Percentiles rank a stretch among this genome's conserved stretches.
phyloP scores from a whole-genome alignment of 2,888 invertebrate species.

The Selenia dentaria region DNA sequence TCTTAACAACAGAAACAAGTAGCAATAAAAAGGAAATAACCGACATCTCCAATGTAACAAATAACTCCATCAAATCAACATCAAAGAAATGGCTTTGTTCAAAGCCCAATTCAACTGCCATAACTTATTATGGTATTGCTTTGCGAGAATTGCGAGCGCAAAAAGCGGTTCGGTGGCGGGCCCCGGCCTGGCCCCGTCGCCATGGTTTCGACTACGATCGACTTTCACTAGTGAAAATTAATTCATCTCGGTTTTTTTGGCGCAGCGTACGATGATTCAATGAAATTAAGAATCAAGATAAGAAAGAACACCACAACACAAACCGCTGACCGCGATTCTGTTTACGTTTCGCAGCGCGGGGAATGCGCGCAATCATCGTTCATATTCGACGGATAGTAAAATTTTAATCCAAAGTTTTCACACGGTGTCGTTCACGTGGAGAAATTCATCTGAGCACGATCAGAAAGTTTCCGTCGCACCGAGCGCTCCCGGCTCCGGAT shows the following conservation, averaged over 20 bases:
- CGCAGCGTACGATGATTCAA: constrained; percentile 30
- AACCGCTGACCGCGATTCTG: constrained; percentile 22
- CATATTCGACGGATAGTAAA: constrained; percentile 24
- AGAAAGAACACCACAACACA: constrained; percentile 12
- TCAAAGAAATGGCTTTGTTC: constrained; percentile 38
- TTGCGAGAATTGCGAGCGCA: constrained; percentile 21
- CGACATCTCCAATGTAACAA: constrained; percentile 28
- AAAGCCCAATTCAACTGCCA: constrained; percentile 36
- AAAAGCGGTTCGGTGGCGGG: constrained; percentile 16
- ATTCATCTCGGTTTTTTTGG: constrained; percentile 30
- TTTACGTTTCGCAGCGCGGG: constrained; percentile 25
- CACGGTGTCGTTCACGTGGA: constrained; percentile 10
- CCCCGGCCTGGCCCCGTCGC: constrained; percentile 12
- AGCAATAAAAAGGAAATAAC: constrained; percentile 25
- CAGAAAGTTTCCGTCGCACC: constrained; percentile 22
- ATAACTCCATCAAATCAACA: constrained; percentile 35
- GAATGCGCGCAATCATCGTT: constrained; percentile 21
- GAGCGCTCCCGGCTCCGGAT: constrained; percentile 12
- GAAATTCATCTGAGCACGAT: constrained; percentile 13
- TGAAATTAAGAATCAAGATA: constrained; percentile 31
- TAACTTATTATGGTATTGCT: constrained; percentile 36
- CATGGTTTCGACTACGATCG: constrained; percentile 23
- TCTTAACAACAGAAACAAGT: constrained; percentile 10
- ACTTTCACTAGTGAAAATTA: constrained; percentile 33
- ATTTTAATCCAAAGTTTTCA: constrained; percentile 29